Evolutionary conservation across 2,113 vertebrate species (phyloP), one percentile per base, ranked within the genome.

Genomic region (Pangasianodon hypophthalmus): DNA sequence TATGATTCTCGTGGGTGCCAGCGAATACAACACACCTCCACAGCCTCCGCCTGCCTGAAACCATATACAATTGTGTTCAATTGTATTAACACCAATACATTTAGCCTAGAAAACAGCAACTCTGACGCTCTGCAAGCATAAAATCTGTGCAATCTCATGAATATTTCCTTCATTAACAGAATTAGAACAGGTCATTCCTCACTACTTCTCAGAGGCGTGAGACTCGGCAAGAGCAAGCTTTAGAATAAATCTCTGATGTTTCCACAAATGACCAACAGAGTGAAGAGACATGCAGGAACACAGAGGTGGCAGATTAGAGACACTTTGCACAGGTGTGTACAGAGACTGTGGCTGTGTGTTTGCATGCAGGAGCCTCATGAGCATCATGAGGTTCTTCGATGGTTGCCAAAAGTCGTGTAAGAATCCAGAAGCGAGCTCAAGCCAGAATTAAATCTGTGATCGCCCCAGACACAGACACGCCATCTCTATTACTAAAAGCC

Each of bases 381-480:
- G n/a, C 71, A 24, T 4, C 84, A 62, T 29, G 16, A 6, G 4
- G 84, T 46, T 48, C 56, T 80, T 37, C 16, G n/a, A 8, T 37
- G 32, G 24, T 10, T n/a, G 2, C 32, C 19, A 41, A 81, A 52
- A 54, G 14, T 21, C 29, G 6, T 54, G 80, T 32, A 14, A 16
- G 52, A 11, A 3, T 77, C 32, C 52, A 44, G n/a, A 58, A 56
- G 14, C 10, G 24, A 77, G 54, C n/a, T 81, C 86, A 69, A n/a
- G 64, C 87, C 71, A 67, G 93, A 95, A 95, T 94, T 85, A 71
- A 94, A 94, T 94, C 90, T 88, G 58, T 54, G 56, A 67, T 93
- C 86, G 85, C 88, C 80, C 77, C 85, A 37, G 89, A 92, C 93
- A 90, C 92, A 86, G 90, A 92, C 94, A 93, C 93, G 89, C 24